A percentile compares a stretch with the other conserved stretches of the same genome.
phyloP scores from a whole-genome alignment of 1,140 invertebrate species.

The Drosophila asahinai region DNA sequence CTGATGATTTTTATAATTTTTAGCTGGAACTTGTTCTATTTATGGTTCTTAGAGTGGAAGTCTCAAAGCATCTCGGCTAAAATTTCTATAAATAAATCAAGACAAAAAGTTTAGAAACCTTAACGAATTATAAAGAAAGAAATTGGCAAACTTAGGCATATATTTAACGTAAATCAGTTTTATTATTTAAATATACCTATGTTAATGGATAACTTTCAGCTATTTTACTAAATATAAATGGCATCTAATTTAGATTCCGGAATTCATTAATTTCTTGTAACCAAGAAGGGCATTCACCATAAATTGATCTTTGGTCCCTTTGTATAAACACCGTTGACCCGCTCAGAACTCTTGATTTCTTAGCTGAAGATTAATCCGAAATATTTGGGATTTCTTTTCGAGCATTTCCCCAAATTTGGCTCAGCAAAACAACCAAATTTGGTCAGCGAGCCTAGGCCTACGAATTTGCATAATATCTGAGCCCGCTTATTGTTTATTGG shows the following conservation, averaged over 20 bases:
- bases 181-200: conserved; percentile 8
- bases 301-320: background rate
- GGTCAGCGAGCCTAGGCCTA: conserved; percentile 22
- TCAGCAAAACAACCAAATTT: conserved; percentile 11
- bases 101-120: background rate
- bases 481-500: conserved; percentile 17
- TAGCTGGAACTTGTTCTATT: background rate
- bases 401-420: conserved; percentile 22
- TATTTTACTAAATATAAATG: background rate
- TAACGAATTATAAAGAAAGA: background rate
- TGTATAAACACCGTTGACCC: background rate
- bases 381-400: conserved; percentile 27
- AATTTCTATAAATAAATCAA: background rate
- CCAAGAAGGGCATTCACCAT: conserved; percentile 3
- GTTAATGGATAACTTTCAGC: background rate
- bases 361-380: conserved; percentile 30
- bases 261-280: conserved; percentile 2
- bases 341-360: conserved; percentile 5
- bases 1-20: background rate
- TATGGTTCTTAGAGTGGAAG: background rate
- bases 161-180: conserved; percentile 10
- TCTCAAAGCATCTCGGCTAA: background rate
- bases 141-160: background rate
- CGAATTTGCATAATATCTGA: conserved; percentile 32
- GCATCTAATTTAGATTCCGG: background rate